Evolutionary conservation across 2,113 vertebrate species (phyloP).

Genomic region (Phaethon lepturus): DNA sequence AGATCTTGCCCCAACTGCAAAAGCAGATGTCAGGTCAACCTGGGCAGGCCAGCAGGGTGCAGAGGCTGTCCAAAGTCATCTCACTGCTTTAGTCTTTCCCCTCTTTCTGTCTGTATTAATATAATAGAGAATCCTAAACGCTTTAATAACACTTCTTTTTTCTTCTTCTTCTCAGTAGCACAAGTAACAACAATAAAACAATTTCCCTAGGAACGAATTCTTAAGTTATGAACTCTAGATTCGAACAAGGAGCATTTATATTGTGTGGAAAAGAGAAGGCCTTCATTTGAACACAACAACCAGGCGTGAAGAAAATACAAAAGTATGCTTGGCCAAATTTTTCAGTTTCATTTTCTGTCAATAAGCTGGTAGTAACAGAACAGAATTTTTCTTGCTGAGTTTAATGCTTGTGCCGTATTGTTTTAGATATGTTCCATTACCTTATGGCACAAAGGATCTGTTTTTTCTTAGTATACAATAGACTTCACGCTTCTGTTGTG

Average conservation of each 20-base stretch:
- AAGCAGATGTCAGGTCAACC: neutral
- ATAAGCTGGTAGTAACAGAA: neutral
- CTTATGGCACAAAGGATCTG: conserved; percentile 28
- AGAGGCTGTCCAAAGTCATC: neutral
- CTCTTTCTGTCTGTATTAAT: neutral
- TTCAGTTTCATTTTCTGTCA: conserved; percentile 28
- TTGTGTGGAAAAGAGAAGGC: conserved; percentile 20
- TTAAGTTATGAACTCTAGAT: conserved; percentile 21
- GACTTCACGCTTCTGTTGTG: neutral
- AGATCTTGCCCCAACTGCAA: neutral
- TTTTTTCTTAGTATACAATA: neutral
- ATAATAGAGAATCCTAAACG: neutral
- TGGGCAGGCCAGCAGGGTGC: neutral
- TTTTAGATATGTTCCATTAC: conserved; percentile 52
- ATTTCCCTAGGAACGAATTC: neutral
- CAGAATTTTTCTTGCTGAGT: conserved; percentile 10
- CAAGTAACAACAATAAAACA: neutral
- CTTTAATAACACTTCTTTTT: neutral
- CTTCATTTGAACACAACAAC: conserved; percentile 38
- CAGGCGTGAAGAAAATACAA: neutral
- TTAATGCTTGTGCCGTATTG: conserved; percentile 24
- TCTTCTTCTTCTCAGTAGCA: neutral
- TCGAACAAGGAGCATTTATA: neutral
- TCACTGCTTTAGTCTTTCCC: neutral
- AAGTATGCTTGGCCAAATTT: conserved; percentile 6